A percentile compares a stretch with the other conserved stretches of the same genome.
phyloP scores from a whole-genome alignment of 2,797 vertebrate genomes.

The Caiman crocodilus region DNA sequence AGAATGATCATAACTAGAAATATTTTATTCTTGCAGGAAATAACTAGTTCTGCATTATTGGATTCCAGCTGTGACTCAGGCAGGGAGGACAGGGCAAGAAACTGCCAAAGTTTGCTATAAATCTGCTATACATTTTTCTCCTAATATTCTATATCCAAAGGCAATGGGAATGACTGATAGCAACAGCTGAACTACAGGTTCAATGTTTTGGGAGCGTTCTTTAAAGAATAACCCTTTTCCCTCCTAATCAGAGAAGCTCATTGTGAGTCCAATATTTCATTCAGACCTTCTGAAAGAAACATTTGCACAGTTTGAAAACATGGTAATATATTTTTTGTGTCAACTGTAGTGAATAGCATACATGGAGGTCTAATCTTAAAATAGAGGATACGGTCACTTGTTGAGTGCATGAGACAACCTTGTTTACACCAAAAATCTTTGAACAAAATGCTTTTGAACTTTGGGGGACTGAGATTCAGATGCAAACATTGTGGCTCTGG shows the following conservation, averaged over 20 bases:
- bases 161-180: slow-evolving; percentile 28
- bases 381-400: too few relatives aligned
- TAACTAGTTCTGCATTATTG: slow-evolving; percentile 72
- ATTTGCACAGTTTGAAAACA: slow-evolving; percentile 12
- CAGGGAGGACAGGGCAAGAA: slow-evolving; percentile 62
- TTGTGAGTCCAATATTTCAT: slow-evolving; percentile 15
- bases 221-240: slow-evolving; percentile 26
- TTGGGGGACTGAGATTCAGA: background rate
- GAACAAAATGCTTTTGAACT: background rate
- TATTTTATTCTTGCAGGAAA: slow-evolving; percentile 69
- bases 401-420: too few relatives aligned
- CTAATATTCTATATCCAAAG: slow-evolving; percentile 34
- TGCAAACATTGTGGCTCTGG: background rate
- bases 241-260: slow-evolving; percentile 17
- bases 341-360: background rate
- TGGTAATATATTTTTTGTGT: background rate
- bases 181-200: slow-evolving; percentile 48
- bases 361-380: background rate
- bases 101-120: background rate
- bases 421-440: background rate
- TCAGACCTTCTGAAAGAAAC: background rate
- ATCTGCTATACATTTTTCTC: slow-evolving; percentile 43
- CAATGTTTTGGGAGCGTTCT: background rate
- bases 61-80: slow-evolving; percentile 65
- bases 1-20: slow-evolving; percentile 65